phyloP scores from a whole-genome alignment of 2,797 vertebrate species.

The Lagorchestes hirsutus region DNA sequence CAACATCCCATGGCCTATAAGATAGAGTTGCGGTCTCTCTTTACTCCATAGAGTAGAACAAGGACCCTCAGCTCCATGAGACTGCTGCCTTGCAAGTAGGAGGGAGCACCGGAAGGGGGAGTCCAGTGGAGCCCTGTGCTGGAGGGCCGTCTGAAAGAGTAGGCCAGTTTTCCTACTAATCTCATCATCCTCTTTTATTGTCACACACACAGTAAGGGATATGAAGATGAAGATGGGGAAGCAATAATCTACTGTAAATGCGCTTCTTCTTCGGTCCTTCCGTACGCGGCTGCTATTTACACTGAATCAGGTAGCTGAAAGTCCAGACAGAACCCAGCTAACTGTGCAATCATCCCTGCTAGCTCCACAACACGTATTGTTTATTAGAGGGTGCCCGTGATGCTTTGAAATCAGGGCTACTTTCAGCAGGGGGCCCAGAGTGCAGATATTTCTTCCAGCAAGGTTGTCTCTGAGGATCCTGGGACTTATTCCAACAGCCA shows the following conservation, averaged over 20 bases:
- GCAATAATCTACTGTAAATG: conserved; percentile 23
- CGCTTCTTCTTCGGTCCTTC: not conserved
- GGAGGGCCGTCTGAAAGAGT: conserved; percentile 6
- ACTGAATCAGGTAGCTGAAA: not conserved
- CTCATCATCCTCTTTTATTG: not conserved
- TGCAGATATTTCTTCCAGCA: not conserved
- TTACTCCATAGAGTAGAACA: not conserved
- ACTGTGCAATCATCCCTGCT: not conserved
- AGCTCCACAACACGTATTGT: not conserved
- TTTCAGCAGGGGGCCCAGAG: conserved; percentile 23
- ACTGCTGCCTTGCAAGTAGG: not conserved
- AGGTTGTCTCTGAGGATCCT: conserved; percentile 6
- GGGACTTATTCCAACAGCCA: not conserved
- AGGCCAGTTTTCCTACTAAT: conserved; percentile 23
- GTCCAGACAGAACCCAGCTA: not conserved
- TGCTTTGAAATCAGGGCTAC: not conserved
- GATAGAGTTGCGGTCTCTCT: not conserved
- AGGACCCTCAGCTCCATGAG: not conserved
- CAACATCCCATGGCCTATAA: not conserved
- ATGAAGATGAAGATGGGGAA: conserved; percentile 16
- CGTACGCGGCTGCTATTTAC: not conserved
- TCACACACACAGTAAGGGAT: not conserved
- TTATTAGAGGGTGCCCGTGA: conserved; percentile 19
- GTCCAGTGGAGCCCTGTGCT: not conserved
- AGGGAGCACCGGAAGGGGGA: not conserved